phyloP scores from a whole-genome alignment of 2,797 vertebrate genomes.

The Petrocephalus schoutedeni region DNA sequence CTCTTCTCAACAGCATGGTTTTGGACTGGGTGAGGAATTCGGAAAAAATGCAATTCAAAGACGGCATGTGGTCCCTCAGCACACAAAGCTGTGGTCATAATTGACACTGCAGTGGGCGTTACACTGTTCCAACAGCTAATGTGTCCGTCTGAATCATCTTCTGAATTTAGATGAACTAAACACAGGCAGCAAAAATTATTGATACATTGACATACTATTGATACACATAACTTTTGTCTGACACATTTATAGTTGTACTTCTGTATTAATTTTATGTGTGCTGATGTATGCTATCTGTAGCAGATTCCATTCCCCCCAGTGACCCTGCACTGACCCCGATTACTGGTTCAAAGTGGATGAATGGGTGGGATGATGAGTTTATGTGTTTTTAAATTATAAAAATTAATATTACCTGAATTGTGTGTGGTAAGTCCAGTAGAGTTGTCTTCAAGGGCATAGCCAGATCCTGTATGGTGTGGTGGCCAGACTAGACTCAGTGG shows the following conservation, averaged over 20 bases:
- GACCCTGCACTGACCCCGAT: neutral
- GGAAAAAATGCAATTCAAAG: neutral
- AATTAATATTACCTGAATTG: neutral
- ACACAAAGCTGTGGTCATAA: neutral
- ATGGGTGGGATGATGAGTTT: neutral
- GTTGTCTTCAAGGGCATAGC: neutral
- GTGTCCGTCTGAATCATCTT: neutral
- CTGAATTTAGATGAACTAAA: neutral
- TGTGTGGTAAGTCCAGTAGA: neutral
- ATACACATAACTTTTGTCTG: neutral
- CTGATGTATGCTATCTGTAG: neutral
- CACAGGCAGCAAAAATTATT: neutral
- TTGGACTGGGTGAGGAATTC: neutral
- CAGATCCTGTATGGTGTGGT: neutral
- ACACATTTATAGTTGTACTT: neutral
- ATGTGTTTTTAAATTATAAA: neutral
- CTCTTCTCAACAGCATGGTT: neutral
- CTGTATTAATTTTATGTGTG: neutral
- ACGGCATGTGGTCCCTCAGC: neutral
- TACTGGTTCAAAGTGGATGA: neutral
- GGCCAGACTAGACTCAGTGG: neutral
- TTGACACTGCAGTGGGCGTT: neutral
- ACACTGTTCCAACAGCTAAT: neutral
- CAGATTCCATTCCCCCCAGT: neutral
- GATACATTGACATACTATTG: neutral